Evolutionary conservation across 2,113 vertebrate genomes (phyloP), one percentile per base, ranked within the genome.

Genomic region (Parus major): DNA sequence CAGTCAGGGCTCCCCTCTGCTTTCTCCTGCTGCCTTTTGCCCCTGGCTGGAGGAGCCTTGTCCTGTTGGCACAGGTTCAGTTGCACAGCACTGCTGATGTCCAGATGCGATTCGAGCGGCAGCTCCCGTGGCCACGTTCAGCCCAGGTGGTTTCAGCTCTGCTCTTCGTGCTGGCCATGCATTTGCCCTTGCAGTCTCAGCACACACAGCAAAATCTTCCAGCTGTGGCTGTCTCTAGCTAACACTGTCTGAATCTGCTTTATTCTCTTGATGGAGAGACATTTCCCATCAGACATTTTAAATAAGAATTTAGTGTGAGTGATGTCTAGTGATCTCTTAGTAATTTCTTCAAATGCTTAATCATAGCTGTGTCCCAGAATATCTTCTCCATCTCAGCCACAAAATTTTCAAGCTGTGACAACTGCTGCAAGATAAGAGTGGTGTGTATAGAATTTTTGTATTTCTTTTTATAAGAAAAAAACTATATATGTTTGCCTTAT

Each of bases 101-200:
- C 49, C 63, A 52, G 53, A 41, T 36, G 28, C 0, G 0, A 21
- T 22, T 18, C 0, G 1, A 83, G 55, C 0, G 0, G 60, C 78
- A 42, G 39, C 76, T 79, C 79, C 83, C 12, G 3, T 1, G 8
- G 77, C 50, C 39, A 2, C 13, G 0, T 39, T 44, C 81, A 70
- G 42, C 50, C 64, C 22, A 10, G 41, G 16, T 65, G 68, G 41
- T 56, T 83, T 35, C 27, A 27, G 66, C 23, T 60, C 35, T 33
- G 33, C 66, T 70, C 23, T n/a, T 46, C 2, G 0, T 1, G 2
- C 39, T 49, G 46, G 24, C 68, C 31, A 3, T 44, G 3, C 52
- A 28, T 56, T 52, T 72, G 29, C 31, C 50, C 68, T 83, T 56
- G 66, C 9, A 15, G 64, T 65, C 46, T 91, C 55, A 18, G 69